phyloP scores from a whole-genome alignment of 2,888 invertebrate genomes.

The Trissolcus brochymenae region DNA sequence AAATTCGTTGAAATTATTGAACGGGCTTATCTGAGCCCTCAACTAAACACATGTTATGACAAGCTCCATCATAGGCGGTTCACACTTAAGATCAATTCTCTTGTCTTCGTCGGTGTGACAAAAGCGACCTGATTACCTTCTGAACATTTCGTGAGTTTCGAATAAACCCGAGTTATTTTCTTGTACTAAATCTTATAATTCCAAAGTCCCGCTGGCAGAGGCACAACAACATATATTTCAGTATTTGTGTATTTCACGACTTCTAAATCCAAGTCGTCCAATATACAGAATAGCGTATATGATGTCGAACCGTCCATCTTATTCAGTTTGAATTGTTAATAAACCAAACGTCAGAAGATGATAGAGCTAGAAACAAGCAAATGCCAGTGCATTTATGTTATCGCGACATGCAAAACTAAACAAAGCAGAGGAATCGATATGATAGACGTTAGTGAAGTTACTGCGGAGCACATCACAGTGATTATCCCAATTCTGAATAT shows the following conservation, averaged over 20 bases:
- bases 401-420: constrained; percentile 14
- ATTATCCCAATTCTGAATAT: neutral
- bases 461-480: constrained; percentile 7
- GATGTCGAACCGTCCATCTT: neutral
- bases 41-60: too few species aligned
- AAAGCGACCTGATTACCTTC: too few species aligned
- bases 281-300: too few species aligned
- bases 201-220: neutral
- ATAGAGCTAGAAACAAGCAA: constrained; percentile 18
- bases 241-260: neutral
- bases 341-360: constrained; percentile 18
- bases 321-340: constrained; percentile 33
- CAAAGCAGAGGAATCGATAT: constrained; percentile 18
- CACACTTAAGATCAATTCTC: too few species aligned
- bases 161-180: too few species aligned
- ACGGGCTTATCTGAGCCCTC: too few species aligned
- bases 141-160: too few species aligned
- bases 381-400: constrained; percentile 21
- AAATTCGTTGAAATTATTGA: too few species aligned
- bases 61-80: too few species aligned
- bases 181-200: neutral
- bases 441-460: constrained; percentile 10
- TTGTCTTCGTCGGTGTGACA: too few species aligned
- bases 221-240: neutral
- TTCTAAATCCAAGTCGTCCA: too few species aligned